Evolutionary conservation across 2,888 invertebrate species (phyloP), one percentile per base, ranked within the genome.

Genomic region (Pachliopta kotzebuea): DNA sequence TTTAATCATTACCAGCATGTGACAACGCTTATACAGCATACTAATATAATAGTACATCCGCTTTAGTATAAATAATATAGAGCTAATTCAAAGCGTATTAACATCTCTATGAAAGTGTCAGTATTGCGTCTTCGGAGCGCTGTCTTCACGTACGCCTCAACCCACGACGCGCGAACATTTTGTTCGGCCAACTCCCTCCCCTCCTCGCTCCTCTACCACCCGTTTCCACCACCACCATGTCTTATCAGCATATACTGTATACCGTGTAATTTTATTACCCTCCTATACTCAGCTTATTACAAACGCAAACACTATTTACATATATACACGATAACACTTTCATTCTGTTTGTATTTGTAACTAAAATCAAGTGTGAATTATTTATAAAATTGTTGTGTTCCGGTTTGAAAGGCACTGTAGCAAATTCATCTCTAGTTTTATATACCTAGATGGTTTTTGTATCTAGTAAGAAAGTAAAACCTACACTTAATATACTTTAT

Each of bases 121-220:
- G 61, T 26, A 67, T 67, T 81, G 84, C 83, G 88, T 90, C 89
- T 90, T 90, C 87, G 78, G 74, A 71, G 72, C 79, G 83, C 79
- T 88, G 88, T 90, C 90, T 90, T 90, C 89, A 88, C 88, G 86
- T 86, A 79, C 79, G 77, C 81, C 76, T 75, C 77, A 83, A 80
- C 81, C 83, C 81, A 73, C 77, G 73, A 74, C 76, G 66, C 69
- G 76, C 74, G 79, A 80, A 79, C 79, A 79, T 83, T 72, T 66
- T 70, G 70, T 76, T 72, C 75, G 71, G 37, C 37, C 37, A 37
- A 37, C 37, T 11, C 37, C 11, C 37, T 2, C 37, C 14, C 37
- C 37, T 4, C 37, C 37, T 76, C 74, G 74, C 72, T 77, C 74
- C 57, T 4, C 53, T 11, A 37, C 37, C 37, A 11, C 14, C 14